Evolutionary conservation across 2,113 vertebrate genomes (phyloP).

Genomic region (Phodopus roborovskii): DNA sequence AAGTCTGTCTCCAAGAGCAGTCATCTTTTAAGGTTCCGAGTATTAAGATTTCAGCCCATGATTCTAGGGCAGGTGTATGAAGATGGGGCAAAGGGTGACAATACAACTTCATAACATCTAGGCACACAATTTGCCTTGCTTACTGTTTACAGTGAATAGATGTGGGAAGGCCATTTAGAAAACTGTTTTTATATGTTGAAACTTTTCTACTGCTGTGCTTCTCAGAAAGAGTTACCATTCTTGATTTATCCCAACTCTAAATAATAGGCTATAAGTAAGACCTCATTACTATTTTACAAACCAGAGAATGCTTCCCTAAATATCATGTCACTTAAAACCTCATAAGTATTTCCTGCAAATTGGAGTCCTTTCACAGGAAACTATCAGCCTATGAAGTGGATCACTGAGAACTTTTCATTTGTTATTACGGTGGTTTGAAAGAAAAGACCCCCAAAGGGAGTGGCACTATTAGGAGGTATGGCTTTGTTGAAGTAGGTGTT

Average conservation of each 20-base stretch:
- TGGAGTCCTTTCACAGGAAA: constrained; percentile 34
- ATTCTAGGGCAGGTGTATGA: background rate
- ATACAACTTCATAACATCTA: background rate
- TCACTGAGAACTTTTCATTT: constrained; percentile 35
- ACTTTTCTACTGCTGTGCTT: constrained; percentile 6
- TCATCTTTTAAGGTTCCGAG: background rate
- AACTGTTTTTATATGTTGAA: background rate
- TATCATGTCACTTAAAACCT: constrained; percentile 15
- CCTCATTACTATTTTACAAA: constrained; percentile 58
- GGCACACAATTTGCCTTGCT: background rate
- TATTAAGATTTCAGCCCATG: background rate
- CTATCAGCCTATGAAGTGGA: background rate
- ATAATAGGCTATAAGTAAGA: constrained; percentile 47
- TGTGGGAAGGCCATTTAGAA: background rate
- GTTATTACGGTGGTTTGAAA: too few relatives aligned
- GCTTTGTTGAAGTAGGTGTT: background rate
- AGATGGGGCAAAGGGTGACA: background rate
- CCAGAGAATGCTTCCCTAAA: constrained; percentile 8
- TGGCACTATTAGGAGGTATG: background rate
- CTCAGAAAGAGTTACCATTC: constrained; percentile 28
- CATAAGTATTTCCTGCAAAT: background rate
- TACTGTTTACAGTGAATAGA: background rate
- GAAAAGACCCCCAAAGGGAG: too few relatives aligned
- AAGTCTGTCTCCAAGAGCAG: background rate
- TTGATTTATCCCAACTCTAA: constrained; percentile 12